These are phyloP conservation scores for Pteruthius melanotis DNA, from an alignment of 2,113 vertebrate species.

Conservation along the genomic window DNA sequence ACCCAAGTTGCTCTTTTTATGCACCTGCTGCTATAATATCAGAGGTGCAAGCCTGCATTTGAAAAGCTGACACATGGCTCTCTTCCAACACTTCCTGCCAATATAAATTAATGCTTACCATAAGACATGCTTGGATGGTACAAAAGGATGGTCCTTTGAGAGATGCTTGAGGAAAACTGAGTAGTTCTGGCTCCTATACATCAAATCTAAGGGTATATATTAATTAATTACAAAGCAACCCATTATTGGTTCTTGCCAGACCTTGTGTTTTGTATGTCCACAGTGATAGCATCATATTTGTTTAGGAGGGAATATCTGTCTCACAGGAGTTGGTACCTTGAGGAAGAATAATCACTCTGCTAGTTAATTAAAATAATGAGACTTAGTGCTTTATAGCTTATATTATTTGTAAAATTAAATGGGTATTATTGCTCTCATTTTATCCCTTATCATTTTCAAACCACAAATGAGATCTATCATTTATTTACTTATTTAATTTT, in stretches of 20 bases:
- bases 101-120: conserved; percentile 57
- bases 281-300: background rate
- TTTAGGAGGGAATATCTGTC: background rate
- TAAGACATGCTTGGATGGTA: background rate
- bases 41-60: background rate
- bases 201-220: background rate
- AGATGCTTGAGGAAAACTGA: conserved; percentile 18
- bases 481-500: background rate
- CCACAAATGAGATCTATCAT: background rate
- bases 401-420: background rate
- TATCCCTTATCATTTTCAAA: background rate
- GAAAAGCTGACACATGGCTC: conserved; percentile 46
- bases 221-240: conserved; percentile 38
- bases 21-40: conserved; percentile 1
- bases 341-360: background rate
- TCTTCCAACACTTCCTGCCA: conserved; percentile 51
- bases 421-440: background rate
- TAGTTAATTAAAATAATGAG: background rate
- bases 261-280: background rate
- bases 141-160: conserved; percentile 1
- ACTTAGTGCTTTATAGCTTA: background rate
- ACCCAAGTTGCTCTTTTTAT: background rate
- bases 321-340: background rate
- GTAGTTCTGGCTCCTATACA: background rate
- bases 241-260: background rate